These are phyloP conservation scores for Ormyrus nitidulus DNA, from an alignment of 2,888 invertebrate species.

Conservation along the genomic window DNA sequence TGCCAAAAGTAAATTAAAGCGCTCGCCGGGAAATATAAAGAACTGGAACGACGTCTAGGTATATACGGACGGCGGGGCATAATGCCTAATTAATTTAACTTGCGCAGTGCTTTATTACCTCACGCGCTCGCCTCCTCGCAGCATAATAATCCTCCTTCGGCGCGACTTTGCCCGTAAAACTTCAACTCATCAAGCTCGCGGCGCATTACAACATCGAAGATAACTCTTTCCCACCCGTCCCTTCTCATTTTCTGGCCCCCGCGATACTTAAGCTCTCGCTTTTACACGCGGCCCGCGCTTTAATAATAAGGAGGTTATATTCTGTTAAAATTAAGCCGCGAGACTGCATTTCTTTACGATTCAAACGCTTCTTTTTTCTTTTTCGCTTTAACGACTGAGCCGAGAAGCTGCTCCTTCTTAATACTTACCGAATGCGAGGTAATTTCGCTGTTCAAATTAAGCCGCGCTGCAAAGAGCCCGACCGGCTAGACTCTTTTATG, in stretches of 20 bases:
- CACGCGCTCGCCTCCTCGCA: background rate
- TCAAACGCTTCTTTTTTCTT: background rate
- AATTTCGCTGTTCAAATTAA: too few relatives aligned
- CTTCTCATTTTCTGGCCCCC: too few relatives aligned
- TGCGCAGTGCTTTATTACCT: constrained; percentile 15
- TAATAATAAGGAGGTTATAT: background rate
- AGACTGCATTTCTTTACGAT: background rate
- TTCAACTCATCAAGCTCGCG: constrained; percentile 10
- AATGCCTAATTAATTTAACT: constrained; percentile 42
- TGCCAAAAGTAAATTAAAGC: constrained; percentile 35
- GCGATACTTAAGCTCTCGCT: constrained; percentile 6
- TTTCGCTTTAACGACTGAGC: background rate
- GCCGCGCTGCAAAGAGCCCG: too few relatives aligned
- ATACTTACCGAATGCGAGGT: too few relatives aligned
- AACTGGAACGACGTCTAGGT: background rate
- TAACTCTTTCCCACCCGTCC: background rate
- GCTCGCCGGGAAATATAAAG: constrained; percentile 11
- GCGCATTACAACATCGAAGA: background rate
- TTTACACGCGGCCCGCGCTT: background rate
- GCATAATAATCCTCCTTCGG: background rate
- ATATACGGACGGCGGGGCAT: background rate
- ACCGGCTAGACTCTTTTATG: too few relatives aligned
- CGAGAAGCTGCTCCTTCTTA: too few relatives aligned
- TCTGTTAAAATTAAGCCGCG: background rate
- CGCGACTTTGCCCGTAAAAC: constrained; percentile 19